Evolutionary conservation across 2,113 vertebrate species (phyloP).

Genomic region (Rutilus rutilus): DNA sequence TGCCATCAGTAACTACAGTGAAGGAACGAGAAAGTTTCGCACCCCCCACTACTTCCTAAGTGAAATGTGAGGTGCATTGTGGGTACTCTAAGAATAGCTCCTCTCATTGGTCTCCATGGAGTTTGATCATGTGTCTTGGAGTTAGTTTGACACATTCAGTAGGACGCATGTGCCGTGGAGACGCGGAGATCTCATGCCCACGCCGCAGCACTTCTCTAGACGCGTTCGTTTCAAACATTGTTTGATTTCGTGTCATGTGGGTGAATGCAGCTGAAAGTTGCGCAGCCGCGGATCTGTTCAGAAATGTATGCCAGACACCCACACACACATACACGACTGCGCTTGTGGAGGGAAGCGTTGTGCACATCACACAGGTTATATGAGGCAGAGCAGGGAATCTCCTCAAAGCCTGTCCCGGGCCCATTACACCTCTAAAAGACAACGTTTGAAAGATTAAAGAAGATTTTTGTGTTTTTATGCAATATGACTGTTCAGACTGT

Average conservation of each 20-base stretch:
- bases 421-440: no score
- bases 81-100: slow-evolving; percentile 46
- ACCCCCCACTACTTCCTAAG: neutral
- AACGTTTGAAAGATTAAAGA: neutral
- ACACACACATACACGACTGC: slow-evolving; percentile 13
- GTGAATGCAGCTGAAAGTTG: slow-evolving; percentile 48
- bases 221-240: slow-evolving; percentile 42
- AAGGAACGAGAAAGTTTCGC: slow-evolving; percentile 1
- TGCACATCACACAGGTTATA: slow-evolving; percentile 14
- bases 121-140: slow-evolving; percentile 54
- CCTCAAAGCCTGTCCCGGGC: neutral
- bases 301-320: slow-evolving; percentile 40
- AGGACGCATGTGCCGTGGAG: slow-evolving; percentile 54
- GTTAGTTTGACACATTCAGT: slow-evolving; percentile 47
- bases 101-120: slow-evolving; percentile 41
- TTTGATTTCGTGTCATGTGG: slow-evolving; percentile 25
- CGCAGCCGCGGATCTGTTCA: slow-evolving; percentile 35
- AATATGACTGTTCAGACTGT: no score
- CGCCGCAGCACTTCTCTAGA: slow-evolving; percentile 50
- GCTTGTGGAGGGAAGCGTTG: neutral
- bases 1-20: neutral
- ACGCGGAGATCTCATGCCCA: slow-evolving; percentile 51
- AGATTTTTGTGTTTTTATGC: neutral
- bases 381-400: neutral
- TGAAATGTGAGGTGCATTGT: slow-evolving; percentile 30